Evolutionary conservation across 2,797 vertebrate genomes (phyloP).

Genomic region (Oreochromis mossambicus): DNA sequence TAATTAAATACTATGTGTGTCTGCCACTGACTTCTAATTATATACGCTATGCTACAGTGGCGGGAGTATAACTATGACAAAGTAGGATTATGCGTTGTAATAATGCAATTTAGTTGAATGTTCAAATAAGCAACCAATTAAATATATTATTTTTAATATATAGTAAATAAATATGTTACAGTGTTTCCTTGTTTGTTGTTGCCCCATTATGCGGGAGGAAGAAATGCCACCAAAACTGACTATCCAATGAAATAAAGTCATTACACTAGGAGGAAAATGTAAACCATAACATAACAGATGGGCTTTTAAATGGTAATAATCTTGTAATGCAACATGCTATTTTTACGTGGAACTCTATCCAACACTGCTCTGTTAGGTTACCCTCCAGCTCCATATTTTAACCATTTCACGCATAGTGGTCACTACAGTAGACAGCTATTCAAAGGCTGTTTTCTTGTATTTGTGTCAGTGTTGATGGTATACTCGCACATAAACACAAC

Average conservation of each 20-base stretch:
- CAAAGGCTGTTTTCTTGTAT: background rate
- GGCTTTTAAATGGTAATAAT: background rate
- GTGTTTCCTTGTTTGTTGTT: background rate
- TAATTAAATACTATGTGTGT: background rate
- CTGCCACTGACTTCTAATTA: background rate
- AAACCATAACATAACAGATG: background rate
- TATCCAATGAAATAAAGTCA: background rate
- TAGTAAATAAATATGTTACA: background rate
- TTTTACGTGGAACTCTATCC: background rate
- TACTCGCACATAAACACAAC: background rate
- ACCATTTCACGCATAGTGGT: background rate
- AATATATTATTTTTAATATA: background rate
- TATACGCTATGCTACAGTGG: background rate
- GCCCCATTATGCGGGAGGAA: background rate
- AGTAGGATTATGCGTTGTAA: background rate
- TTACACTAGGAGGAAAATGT: background rate
- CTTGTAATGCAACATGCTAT: background rate
- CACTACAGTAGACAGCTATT: background rate
- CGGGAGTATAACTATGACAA: background rate
- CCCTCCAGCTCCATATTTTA: background rate
- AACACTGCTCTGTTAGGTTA: background rate
- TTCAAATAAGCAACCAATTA: background rate
- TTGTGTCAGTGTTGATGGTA: background rate
- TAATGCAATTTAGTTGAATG: background rate
- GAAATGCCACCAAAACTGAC: background rate